These are phyloP conservation scores for Dendrolimus pini DNA, from an alignment of 2,888 invertebrate species.

Conservation along the genomic window DNA sequence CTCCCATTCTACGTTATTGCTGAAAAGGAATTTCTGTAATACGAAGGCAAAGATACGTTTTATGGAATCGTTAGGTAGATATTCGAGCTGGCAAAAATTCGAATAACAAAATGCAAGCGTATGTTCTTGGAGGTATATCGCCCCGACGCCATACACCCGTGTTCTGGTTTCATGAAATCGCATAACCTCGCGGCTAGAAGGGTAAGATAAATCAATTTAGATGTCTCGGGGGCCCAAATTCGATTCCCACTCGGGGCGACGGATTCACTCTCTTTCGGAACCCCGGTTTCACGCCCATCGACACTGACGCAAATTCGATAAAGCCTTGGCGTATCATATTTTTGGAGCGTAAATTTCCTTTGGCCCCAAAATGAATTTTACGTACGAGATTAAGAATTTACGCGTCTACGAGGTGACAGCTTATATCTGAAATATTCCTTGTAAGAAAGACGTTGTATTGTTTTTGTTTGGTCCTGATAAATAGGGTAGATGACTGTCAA, in stretches of 20 bases:
- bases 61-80: no score
- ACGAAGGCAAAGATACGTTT: no score
- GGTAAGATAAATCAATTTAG: slow-evolving; percentile 67
- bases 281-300: slow-evolving; percentile 46
- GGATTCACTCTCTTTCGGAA: slow-evolving; percentile 46
- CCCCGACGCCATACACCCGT: slow-evolving; percentile 4
- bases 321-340: slow-evolving; percentile 36
- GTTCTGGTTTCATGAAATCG: slow-evolving; percentile 35
- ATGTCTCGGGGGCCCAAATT: slow-evolving; percentile 61
- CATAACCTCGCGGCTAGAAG: slow-evolving; percentile 36
- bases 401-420: background rate
- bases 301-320: slow-evolving; percentile 53
- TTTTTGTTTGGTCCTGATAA: no score
- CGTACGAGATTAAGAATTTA: background rate
- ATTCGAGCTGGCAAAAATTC: background rate
- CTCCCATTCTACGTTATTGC: no score
- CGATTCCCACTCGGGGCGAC: slow-evolving; percentile 58
- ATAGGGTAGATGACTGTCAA: no score
- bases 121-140: slow-evolving; percentile 1
- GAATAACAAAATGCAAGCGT: background rate
- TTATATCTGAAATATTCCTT: background rate
- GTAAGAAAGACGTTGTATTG: background rate
- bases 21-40: no score
- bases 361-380: background rate
- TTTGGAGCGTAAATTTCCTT: slow-evolving; percentile 16